Evolutionary conservation across 1,140 invertebrate genomes (phyloP).

Genomic region (Nylanderia fulva): DNA sequence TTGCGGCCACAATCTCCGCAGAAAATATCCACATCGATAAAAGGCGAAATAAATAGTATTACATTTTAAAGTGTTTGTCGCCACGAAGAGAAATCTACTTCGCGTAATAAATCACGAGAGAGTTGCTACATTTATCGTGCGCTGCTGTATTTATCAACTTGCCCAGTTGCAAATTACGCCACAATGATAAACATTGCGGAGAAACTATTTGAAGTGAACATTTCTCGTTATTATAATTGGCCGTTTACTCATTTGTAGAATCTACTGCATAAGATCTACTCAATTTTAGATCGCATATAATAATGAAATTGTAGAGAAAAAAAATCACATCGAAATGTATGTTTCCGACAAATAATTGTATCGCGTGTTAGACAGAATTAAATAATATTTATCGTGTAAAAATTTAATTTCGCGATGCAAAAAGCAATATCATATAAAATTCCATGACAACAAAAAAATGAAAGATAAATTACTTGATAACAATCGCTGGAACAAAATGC

Average conservation of each 20-base stretch:
- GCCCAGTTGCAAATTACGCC: neutral
- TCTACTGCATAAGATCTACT: too few species aligned
- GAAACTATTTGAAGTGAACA: neutral
- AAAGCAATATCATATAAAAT: neutral
- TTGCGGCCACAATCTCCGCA: neutral
- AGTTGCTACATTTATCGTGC: slow-evolving; percentile 17
- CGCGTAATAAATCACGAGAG: slow-evolving; percentile 41
- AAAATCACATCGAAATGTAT: neutral
- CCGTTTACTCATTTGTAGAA: neutral
- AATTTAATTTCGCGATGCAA: neutral
- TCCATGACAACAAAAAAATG: neutral
- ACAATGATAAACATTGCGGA: neutral
- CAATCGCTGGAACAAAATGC: slow-evolving; percentile 28
- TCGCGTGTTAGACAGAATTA: neutral
- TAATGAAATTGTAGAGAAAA: neutral
- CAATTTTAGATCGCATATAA: neutral
- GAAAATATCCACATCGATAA: slow-evolving; percentile 16
- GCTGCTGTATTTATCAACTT: slow-evolving; percentile 17
- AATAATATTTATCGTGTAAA: slow-evolving; percentile 7
- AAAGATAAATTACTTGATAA: slow-evolving; percentile 27
- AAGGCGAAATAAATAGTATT: slow-evolving; percentile 26
- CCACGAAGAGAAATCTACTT: slow-evolving; percentile 16
- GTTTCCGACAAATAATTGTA: neutral
- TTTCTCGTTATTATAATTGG: neutral
- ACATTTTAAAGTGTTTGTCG: slow-evolving; percentile 23